Conservation (phyloP, 2,113 vertebrate genomes). For the Gallinago jamesoni region DNA sequence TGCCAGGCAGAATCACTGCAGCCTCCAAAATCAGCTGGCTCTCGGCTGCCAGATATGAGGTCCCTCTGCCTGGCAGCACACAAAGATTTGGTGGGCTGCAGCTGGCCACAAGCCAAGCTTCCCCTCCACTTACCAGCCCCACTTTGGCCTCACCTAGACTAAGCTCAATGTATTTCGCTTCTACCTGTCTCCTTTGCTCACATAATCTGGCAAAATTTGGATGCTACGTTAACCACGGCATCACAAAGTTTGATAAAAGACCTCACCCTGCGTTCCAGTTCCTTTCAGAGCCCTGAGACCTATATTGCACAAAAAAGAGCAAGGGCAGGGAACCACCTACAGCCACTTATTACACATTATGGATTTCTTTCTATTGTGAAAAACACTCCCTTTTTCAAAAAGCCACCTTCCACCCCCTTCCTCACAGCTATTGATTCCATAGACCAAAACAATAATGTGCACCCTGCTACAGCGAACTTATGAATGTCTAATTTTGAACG, state of each 20-base stretch:
- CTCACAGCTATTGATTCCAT: slow-evolving; percentile 19
- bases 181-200: not conserved
- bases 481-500: slow-evolving; percentile 39
- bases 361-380: slow-evolving; percentile 41
- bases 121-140: not conserved
- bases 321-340: slow-evolving; percentile 49
- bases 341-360: slow-evolving; percentile 31
- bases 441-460: slow-evolving; percentile 41
- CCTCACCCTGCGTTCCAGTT: slow-evolving; percentile 40
- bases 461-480: slow-evolving; percentile 28
- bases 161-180: not conserved
- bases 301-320: slow-evolving; percentile 30
- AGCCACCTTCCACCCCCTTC: slow-evolving; percentile 13
- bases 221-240: not conserved
- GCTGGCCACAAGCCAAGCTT: not conserved
- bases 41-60: not conserved
- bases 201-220: not conserved
- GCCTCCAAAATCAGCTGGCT: not conserved
- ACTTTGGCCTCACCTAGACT: not conserved
- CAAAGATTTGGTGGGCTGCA: not conserved
- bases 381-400: slow-evolving; percentile 28
- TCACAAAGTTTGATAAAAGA: slow-evolving; percentile 28
- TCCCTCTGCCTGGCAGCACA: not conserved
- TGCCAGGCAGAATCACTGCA: not conserved
- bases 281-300: slow-evolving; percentile 42